Evolutionary conservation across 2,797 vertebrate genomes (phyloP).

Genomic region (Schizopygopsis pylzovi): DNA sequence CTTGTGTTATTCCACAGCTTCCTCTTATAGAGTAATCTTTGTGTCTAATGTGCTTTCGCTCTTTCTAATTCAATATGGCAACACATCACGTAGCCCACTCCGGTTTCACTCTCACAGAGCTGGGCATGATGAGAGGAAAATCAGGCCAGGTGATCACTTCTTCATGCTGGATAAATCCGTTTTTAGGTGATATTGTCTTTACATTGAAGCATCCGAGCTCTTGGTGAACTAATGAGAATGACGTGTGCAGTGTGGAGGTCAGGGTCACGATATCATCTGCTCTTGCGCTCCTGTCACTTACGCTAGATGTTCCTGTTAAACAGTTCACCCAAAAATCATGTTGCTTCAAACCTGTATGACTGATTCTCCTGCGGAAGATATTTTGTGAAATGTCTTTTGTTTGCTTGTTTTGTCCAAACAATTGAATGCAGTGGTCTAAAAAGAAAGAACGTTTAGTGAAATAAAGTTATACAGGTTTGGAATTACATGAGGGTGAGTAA

Average conservation of each 20-base stretch:
- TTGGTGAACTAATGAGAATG: conserved; percentile 11
- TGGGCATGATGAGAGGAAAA: conserved; percentile 5
- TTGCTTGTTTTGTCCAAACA: neutral
- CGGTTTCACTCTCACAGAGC: conserved; percentile 8
- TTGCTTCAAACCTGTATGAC: neutral
- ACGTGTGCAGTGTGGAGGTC: neutral
- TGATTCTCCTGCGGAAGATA: neutral
- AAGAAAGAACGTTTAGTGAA: neutral
- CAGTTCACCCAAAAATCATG: neutral
- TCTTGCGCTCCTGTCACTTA: neutral
- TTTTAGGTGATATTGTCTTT: conserved; percentile 30
- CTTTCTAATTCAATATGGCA: conserved; percentile 12
- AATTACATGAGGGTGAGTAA: neutral
- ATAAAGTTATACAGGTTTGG: neutral
- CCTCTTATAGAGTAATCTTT: conserved; percentile 3
- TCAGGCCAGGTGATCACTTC: conserved; percentile 25
- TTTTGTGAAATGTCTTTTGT: neutral
- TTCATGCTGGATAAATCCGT: conserved; percentile 34
- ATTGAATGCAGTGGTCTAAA: neutral
- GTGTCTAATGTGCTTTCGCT: conserved; percentile 4
- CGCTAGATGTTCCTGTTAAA: neutral
- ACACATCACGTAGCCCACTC: neutral
- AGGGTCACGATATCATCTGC: neutral
- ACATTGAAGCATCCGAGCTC: conserved; percentile 7
- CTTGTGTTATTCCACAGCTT: conserved; percentile 1